Conservation (phyloP, 2,797 vertebrate species). For the Peromyscus attwateri region DNA sequence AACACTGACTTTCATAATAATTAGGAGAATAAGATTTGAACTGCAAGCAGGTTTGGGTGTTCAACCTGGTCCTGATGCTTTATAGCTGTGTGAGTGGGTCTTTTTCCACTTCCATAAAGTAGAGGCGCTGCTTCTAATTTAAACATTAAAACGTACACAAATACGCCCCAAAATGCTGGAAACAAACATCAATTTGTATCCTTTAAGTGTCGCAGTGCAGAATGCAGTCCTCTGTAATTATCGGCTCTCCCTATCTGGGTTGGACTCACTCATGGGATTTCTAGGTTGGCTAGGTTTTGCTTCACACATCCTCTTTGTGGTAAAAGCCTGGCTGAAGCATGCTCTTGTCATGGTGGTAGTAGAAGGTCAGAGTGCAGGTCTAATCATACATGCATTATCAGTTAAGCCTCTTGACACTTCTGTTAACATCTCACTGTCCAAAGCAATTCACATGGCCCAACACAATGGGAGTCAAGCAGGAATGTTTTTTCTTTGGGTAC, state of each 20-base stretch:
- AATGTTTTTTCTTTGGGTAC: background rate
- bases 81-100: background rate
- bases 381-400: rapidly evolving
- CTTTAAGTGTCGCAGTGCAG: background rate
- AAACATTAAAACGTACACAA: background rate
- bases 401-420: background rate
- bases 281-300: background rate
- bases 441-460: background rate
- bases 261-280: rapidly evolving
- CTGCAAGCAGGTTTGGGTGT: background rate
- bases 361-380: background rate
- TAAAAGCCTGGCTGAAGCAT: background rate
- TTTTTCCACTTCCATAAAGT: background rate
- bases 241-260: background rate
- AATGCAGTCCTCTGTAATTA: background rate
- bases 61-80: background rate
- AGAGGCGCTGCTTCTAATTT: background rate
- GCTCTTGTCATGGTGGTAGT: background rate
- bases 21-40: background rate
- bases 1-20: background rate
- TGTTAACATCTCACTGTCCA: background rate
- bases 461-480: background rate
- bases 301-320: rapidly evolving
- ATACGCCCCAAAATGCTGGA: background rate
- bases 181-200: background rate